Evolutionary conservation across 2,797 vertebrate genomes (phyloP).

Genomic region (Pristis pectinata): DNA sequence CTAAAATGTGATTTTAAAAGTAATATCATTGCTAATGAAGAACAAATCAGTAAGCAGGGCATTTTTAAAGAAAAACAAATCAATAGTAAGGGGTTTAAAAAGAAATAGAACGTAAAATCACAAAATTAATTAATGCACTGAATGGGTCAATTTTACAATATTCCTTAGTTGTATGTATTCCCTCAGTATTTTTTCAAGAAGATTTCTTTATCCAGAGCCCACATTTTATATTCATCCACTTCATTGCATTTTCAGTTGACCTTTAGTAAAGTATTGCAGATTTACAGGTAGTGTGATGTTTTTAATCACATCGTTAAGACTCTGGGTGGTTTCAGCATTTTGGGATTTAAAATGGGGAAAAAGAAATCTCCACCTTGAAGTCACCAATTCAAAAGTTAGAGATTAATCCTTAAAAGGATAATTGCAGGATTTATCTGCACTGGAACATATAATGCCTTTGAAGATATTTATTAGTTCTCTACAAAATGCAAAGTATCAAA

Average conservation of each 20-base stretch:
- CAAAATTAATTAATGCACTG: background rate
- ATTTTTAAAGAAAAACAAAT: background rate
- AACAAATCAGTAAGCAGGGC: slow-evolving; percentile 5
- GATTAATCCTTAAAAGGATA: slow-evolving; percentile 33
- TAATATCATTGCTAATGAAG: slow-evolving; percentile 15
- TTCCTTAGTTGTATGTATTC: background rate
- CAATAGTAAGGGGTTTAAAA: background rate
- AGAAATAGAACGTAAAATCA: background rate
- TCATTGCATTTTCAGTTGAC: slow-evolving; percentile 32
- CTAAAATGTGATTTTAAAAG: slow-evolving; percentile 3
- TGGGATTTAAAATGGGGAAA: slow-evolving; percentile 3
- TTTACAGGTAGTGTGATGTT: slow-evolving; percentile 8
- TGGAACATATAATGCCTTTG: slow-evolving; percentile 30
- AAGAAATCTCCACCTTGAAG: slow-evolving; percentile 36
- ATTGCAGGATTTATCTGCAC: slow-evolving; percentile 10
- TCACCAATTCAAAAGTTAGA: slow-evolving; percentile 34
- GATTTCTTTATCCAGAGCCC: background rate
- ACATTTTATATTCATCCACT: slow-evolving; percentile 14
- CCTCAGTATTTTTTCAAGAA: background rate
- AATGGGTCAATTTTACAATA: background rate
- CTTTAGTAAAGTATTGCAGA: slow-evolving; percentile 19
- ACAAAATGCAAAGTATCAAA: slow-evolving; percentile 28
- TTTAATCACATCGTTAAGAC: slow-evolving; percentile 28
- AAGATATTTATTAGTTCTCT: slow-evolving; percentile 32
- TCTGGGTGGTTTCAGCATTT: slow-evolving; percentile 19